A percentile compares a stretch with the other conserved stretches of the same genome.
These are phyloP conservation scores for Gymnocypris eckloni DNA, from an alignment of 2,797 vertebrate genomes.

Conservation along the genomic window DNA sequence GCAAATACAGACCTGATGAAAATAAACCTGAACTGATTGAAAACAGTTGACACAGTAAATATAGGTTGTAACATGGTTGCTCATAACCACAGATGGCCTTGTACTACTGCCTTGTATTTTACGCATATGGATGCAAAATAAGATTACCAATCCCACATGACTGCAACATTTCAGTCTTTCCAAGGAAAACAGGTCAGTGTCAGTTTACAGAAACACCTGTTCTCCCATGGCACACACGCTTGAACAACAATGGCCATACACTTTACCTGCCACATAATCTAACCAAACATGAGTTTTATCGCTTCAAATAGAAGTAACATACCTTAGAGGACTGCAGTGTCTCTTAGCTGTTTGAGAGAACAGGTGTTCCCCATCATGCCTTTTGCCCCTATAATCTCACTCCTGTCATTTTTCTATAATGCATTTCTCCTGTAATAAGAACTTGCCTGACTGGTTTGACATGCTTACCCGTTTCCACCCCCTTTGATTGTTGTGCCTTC, in stretches of 20 bases:
- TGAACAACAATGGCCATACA: conserved; percentile 22
- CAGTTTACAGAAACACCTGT: conserved; percentile 81
- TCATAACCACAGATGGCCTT: neutral
- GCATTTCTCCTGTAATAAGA: conserved; percentile 73
- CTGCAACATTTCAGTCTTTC: neutral
- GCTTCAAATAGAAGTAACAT: conserved; percentile 26
- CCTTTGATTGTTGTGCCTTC: conserved; percentile 55
- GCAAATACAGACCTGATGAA: conserved; percentile 42
- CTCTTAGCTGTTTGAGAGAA: conserved; percentile 26
- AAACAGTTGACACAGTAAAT: conserved; percentile 24
- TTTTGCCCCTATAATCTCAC: conserved; percentile 38
- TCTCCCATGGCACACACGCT: conserved; percentile 48
- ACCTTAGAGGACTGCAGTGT: conserved; percentile 33
- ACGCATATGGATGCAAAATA: neutral
- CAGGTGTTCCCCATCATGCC: conserved; percentile 31
- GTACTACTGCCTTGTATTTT: neutral
- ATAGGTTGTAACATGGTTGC: neutral
- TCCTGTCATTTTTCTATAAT: conserved; percentile 75
- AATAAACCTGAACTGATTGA: conserved; percentile 37
- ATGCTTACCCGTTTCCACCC: conserved; percentile 62
- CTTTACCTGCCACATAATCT: neutral
- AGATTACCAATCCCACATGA: conserved; percentile 18
- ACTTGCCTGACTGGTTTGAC: conserved; percentile 81
- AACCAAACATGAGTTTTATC: conserved; percentile 1
- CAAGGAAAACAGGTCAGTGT: conserved; percentile 64